phyloP scores from a whole-genome alignment of 2,888 invertebrate species.

The Eupithecia pulchellata region DNA sequence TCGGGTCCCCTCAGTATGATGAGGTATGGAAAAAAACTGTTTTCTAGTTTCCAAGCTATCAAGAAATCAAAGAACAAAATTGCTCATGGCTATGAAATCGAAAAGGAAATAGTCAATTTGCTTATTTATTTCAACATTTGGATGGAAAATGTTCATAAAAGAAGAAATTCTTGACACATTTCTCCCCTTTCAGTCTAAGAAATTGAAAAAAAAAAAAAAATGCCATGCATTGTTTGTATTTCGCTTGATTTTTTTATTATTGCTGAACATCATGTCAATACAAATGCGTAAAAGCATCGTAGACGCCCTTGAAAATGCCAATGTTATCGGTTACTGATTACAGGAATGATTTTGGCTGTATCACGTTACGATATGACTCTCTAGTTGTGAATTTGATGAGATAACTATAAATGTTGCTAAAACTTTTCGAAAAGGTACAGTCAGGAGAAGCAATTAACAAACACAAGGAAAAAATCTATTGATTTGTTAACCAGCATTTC shows the following conservation, averaged over 20 bases:
- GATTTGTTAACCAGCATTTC: neutral
- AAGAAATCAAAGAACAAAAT: neutral
- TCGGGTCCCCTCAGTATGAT: conserved; percentile 59
- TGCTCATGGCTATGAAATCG: neutral
- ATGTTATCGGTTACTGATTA: conserved; percentile 77
- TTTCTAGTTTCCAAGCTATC: neutral
- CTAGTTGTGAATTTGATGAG: conserved; percentile 48
- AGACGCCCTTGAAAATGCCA: conserved; percentile 69
- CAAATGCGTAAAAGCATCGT: conserved; percentile 55
- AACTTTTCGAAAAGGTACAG: neutral
- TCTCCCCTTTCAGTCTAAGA: too few relatives aligned
- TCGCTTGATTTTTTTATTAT: neutral
- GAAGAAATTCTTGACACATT: too few relatives aligned
- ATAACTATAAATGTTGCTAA: conserved; percentile 34
- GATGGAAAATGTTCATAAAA: too few relatives aligned
- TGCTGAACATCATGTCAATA: conserved; percentile 31
- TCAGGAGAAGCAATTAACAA: neutral
- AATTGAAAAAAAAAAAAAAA: too few relatives aligned
- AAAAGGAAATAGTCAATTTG: neutral
- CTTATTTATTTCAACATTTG: too few relatives aligned
- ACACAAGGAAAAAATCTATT: neutral
- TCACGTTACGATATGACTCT: conserved; percentile 37
- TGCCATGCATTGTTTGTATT: too few relatives aligned
- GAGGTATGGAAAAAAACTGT: conserved; percentile 48
- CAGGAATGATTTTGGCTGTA: conserved; percentile 53